Evolutionary conservation across 2,888 invertebrate genomes (phyloP), one percentile per base, ranked within the genome.

Genomic region (Chydorus sphaericus): DNA sequence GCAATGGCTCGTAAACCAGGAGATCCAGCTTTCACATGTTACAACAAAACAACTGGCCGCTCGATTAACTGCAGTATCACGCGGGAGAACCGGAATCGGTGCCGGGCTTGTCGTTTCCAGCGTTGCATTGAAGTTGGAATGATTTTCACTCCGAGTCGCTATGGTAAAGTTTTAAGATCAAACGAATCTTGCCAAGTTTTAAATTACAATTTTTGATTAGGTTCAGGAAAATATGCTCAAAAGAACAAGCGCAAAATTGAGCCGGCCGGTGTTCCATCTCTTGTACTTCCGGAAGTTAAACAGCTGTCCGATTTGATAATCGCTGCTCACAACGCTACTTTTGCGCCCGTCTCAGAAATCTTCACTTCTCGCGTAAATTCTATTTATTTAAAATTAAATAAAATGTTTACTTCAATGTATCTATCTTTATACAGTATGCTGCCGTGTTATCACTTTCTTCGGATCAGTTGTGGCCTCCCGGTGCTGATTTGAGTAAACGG

Each of bases 71-170:
- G 55, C 30, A 28, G 20, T n/a, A 48, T 55, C 28, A 48, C 26
- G 10, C 48, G 38, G 23, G 20, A 16, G n/a, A 48, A 23, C 20
- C 55, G 55, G 10, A 55, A 48, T 16, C 31, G 49, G 23, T 55
- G 55, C 23, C 48, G 49, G 28, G 55, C 55, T 14, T 55, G 55
- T 49, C 55, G 55, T 4, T n/a, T 55, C 7, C 48, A 31, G 11
- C 48, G 37, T 8, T 55, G 55, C 36, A n/a, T 30, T 3, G 55
- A 48, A 33, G 26, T 33, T 31, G 55, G 55, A 10, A 55, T 55
- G 55, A 14, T 44, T 23, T 44, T 23, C n/a, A n/a, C n/a, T n/a
- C n/a, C n/a, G n/a, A n/a, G n/a, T n/a, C n/a, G n/a, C n/a, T n/a
- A 20, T 23, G 44, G 44, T 44, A 44, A 44, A 44, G 10, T 14